Base-by-base conservation (phyloP, 2,113 vertebrate species). In the Echinops telfairi region DNA sequence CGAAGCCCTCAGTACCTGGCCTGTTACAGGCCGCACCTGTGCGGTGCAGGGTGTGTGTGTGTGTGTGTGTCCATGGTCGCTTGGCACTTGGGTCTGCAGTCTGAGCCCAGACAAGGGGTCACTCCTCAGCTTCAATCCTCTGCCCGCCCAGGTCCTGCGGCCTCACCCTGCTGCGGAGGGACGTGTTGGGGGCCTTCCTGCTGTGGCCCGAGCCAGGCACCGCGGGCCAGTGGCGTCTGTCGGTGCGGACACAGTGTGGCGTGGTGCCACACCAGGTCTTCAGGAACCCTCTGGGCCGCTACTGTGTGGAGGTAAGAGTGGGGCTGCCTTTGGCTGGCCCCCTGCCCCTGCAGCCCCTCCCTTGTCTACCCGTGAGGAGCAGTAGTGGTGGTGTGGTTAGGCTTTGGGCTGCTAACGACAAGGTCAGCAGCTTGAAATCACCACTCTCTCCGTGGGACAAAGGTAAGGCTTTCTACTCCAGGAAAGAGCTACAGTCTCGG, bases 181-280 rank as follows among this genome's bases (percentile, higher is more conserved):
- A 99, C 0, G 98, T 98, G 10, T 97, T 99, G 0, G 99, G 99
- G 0, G 98, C 99, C 5, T 99, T 99, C 96, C 97, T 99, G 19
- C 96, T 99, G 38, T 98, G 98, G 95, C 98, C 98, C 0, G 98
- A 99, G 96, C 98, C 98, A 0, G 98, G 98, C 17, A 94, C 97
- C 84, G 91, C 97, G 16, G 95, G 95, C 90, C 98, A 97, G 90
- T 98, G 98, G 96, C 98, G 98, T 40, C 98, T 99, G n/a, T 98
- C 98, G 12, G 98, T 99, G 91, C 98, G 98, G 70, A 98, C 97
- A 0, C 98, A 98, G n/a, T 99, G 98, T 0, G 99, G 99, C 0
- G 96, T 99, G 36, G 94, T 98, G 29, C 98, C 97, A 20, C 98
- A 98, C 64, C 95, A 98, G 16, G 96, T 99, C 53, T 95, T 97